Evolutionary conservation across 2,888 invertebrate genomes (phyloP), one percentile per base, ranked within the genome.

Genomic region (Drosophila atroscutellata): DNA sequence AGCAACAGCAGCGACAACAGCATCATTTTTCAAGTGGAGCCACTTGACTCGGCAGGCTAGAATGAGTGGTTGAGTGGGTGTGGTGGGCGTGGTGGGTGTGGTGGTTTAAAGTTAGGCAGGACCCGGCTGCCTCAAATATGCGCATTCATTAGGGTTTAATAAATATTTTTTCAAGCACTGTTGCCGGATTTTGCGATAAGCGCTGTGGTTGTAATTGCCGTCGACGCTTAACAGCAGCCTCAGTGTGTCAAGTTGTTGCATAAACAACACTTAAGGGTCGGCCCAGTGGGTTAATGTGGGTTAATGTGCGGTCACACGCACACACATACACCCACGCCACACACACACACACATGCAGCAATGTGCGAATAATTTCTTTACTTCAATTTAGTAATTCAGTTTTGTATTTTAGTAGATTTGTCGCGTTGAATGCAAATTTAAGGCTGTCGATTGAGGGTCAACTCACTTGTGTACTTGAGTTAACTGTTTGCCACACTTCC

Each of bases 141-240:
- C 85, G 81, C 89, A 90, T 85, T 86, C 85, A 90, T 85, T 90
- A 90, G 77, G 78, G 85, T 66, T 90, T 85, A 90, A 90, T 89
- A 85, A 90, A 90, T 88, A 85, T 75, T 81, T 73, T 57, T 72
- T 61, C 65, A 62, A 75, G 75, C 72, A 70, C 79, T 75, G 72
- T 84, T 73, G 57, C 73, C 59, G 65, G 73, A 73, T 72, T 73
- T 73, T 79, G 57, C 72, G 30, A 52, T 34, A 62, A 59, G 36
- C 57, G 62, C 59, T 62, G 66, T 51, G 80, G 83, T 57, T 59
- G 80, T 65, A 69, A 80, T 80, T 70, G 65, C 55, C 59, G 70
- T 77, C 68, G 71, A 57, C 72, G 58, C 71, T 77, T 71, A 73
- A 70, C 69, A 72, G 72, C 60, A 73, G 89, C 67, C 66, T 62